These are phyloP conservation scores for Lepidothrix coronata DNA, from an alignment of 2,113 vertebrate genomes.

Conservation along the genomic window DNA sequence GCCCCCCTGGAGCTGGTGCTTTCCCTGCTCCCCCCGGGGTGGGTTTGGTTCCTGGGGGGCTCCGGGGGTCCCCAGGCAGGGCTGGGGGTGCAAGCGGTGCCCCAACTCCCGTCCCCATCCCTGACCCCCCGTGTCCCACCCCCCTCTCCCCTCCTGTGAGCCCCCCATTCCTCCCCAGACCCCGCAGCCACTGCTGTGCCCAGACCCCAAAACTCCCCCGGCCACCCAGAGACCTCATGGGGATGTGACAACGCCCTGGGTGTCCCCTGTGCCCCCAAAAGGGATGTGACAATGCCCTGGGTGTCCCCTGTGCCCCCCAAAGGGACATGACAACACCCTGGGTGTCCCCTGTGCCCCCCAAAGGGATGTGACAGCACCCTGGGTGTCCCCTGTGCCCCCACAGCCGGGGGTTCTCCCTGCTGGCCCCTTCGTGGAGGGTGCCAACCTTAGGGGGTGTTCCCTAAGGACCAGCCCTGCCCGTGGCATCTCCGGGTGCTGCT, in stretches of 20 bases:
- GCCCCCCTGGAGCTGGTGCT: not conserved
- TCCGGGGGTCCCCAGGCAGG: not conserved
- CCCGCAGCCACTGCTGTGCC: not conserved
- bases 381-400: too few relatives aligned
- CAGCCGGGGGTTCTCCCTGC: not conserved
- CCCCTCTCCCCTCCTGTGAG: not conserved
- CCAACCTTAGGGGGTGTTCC: not conserved
- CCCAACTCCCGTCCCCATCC: not conserved
- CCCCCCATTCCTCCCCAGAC: not conserved
- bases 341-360: too few relatives aligned
- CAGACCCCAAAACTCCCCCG: not conserved
- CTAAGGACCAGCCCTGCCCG: not conserved
- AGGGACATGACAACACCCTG: too few relatives aligned
- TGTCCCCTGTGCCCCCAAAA: too few relatives aligned
- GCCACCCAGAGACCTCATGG: not conserved
- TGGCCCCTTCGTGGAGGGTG: not conserved
- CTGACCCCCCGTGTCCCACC: not conserved
- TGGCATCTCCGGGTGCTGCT: fast-evolving
- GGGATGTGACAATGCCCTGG: too few relatives aligned
- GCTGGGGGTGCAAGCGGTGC: not conserved
- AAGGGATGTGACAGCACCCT: too few relatives aligned
- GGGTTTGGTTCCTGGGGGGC: not conserved
- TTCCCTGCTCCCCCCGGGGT: not conserved
- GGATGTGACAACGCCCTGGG: not conserved
- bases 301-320: too few relatives aligned